Base-by-base conservation (phyloP, 2,888 invertebrate species). In the Acanthosepion esculentum region DNA sequence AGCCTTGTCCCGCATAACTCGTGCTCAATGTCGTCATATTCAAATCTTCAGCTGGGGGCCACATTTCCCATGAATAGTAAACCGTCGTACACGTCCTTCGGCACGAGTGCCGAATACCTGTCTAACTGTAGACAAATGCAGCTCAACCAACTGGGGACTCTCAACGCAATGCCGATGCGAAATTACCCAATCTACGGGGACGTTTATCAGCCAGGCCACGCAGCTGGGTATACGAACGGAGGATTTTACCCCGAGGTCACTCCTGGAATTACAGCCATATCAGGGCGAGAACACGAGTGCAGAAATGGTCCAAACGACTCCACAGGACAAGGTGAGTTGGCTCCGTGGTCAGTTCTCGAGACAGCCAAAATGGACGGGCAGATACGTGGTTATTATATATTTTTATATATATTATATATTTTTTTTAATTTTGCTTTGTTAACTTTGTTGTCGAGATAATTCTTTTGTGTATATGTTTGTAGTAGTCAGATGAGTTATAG, bases 201-300 rank as follows among this genome's bases (percentile, higher is more conserved):
- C 95, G 96, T 97, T 96, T 97, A 97, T 95, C 96, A 96, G 95
- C 95, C 96, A 0, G 96, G 96, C 26, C 97, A 97, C 95, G 96
- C 96, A 23, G 95, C 96, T 41, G 96, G 96, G 91, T 97, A 97
- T 94, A 95, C 96, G 53, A 96, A 96, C 95, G 96, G 97, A n/a
- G 96, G 96, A 94, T 96, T 96, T 95, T 97, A 96, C 95, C 96
- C 96, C 59, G 97, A 97, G 94, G 96, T 97, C 96, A 95, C 96
- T 7, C 96, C 96, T n/a, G 96, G 96, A 78, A 96, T 96, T 78
- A 96, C 96, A 50, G 96, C 96, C 26, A 95, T 97, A 94, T 96
- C 96, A 1, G 96, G 96, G 15, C 94, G 97, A 94, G 97, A 97
- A n/a, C 96, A 96, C 93, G 96, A 96, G 94, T 97, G 97, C 95